Conservation (phyloP, 2,113 vertebrate genomes). For the Neotoma lepida region DNA sequence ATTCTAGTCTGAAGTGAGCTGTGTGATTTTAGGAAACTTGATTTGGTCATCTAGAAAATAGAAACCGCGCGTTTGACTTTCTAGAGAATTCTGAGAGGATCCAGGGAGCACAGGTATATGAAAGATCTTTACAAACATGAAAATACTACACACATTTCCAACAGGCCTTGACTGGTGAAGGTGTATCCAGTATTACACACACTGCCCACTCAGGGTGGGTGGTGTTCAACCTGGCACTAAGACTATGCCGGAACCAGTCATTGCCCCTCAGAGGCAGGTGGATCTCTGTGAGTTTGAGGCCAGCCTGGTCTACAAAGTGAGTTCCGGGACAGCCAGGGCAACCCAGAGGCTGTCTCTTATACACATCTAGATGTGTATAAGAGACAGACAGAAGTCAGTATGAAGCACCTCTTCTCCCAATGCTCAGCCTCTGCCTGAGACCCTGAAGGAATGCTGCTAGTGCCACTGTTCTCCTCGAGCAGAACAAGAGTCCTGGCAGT, state of each 20-base stretch:
- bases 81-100: background rate
- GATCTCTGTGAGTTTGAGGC: too few species aligned
- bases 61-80: background rate
- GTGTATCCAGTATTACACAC: fast-evolving
- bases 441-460: background rate
- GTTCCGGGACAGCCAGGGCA: too few species aligned
- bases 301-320: too few species aligned
- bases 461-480: background rate
- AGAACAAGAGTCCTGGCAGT: background rate
- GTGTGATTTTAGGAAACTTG: background rate
- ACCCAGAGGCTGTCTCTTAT: too few species aligned
- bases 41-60: background rate
- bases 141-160: background rate
- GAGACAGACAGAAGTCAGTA: background rate
- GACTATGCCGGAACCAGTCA: background rate
- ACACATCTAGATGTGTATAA: too few species aligned
- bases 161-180: background rate
- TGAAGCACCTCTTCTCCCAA: background rate
- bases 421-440: background rate
- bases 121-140: background rate
- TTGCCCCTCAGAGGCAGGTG: too few species aligned
- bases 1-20: background rate
- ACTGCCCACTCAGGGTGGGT: background rate
- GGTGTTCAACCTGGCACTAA: background rate
- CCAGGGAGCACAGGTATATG: background rate